Conservation (phyloP, 2,113 vertebrate genomes). For the Panurus biarmicus region DNA sequence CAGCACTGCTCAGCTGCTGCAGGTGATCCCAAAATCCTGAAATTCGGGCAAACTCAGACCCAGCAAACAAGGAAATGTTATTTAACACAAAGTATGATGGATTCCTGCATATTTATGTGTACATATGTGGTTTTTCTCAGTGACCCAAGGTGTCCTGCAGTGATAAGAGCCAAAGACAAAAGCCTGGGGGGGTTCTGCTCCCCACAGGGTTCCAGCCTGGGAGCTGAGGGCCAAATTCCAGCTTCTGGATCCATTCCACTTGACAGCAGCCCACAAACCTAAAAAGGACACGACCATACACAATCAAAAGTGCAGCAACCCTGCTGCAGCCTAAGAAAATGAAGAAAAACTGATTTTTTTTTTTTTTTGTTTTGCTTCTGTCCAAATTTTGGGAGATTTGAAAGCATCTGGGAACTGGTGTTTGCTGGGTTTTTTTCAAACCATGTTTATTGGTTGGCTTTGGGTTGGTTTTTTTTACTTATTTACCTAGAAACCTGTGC, state of each 20-base stretch:
- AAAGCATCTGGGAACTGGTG: rapidly evolving
- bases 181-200: neutral
- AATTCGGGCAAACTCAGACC: neutral
- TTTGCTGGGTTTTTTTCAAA: neutral
- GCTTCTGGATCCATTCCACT: neutral
- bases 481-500: neutral
- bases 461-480: neutral
- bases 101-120: neutral
- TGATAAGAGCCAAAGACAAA: neutral
- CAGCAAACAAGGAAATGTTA: neutral
- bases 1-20: neutral
- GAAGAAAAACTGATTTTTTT: neutral
- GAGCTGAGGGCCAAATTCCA: neutral
- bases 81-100: neutral
- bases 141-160: neutral
- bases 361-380: neutral
- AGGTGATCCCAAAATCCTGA: neutral
- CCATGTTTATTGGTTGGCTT: neutral
- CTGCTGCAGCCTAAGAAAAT: neutral
- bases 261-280: neutral
- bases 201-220: neutral
- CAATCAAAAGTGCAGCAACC: neutral
- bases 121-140: neutral
- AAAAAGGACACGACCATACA: neutral
- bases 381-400: neutral